phyloP scores from a whole-genome alignment of 64 coral and sea anemone genomes.

The Montipora cactus region DNA sequence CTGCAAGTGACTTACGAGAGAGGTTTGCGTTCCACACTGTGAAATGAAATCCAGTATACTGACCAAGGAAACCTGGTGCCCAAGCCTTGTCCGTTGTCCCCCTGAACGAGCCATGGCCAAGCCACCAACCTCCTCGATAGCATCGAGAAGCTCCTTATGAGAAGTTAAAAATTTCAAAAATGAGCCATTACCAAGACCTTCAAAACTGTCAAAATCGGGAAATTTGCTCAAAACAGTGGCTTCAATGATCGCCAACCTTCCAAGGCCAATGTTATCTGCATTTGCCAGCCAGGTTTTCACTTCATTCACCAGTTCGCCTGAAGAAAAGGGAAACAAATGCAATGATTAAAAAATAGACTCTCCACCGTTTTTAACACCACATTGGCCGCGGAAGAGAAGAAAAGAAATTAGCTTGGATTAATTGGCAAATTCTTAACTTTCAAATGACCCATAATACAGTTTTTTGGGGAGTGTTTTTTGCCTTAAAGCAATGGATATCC shows the following conservation, averaged over 20 bases:
- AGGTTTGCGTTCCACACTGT: slow-evolving; percentile 77
- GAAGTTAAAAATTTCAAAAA: slow-evolving; percentile 78
- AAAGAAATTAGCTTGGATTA: too few relatives aligned
- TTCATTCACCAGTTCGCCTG: slow-evolving; percentile 55
- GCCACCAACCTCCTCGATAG: slow-evolving; percentile 50
- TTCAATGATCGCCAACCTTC: slow-evolving; percentile 72
- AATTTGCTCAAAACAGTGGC: slow-evolving; percentile 50
- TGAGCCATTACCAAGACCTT: slow-evolving; percentile 75
- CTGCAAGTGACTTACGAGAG: slow-evolving; percentile 44
- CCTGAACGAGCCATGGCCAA: background rate
- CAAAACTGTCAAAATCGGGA: slow-evolving; percentile 77
- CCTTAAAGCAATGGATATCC: too few relatives aligned
- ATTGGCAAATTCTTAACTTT: too few relatives aligned
- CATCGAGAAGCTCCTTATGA: slow-evolving; percentile 62
- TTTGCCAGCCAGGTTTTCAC: slow-evolving; percentile 69
- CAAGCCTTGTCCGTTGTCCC: background rate
- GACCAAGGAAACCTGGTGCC: slow-evolving; percentile 20
- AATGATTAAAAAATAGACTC: too few relatives aligned
- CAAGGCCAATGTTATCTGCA: slow-evolving; percentile 42
- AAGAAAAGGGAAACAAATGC: background rate
- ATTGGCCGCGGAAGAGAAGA: too few relatives aligned
- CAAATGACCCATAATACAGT: too few relatives aligned
- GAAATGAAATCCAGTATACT: slow-evolving; percentile 71
- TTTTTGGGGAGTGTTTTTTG: too few relatives aligned
- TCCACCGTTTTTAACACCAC: too few relatives aligned